Conservation (phyloP, 1,140 invertebrate genomes). For the Apis dorsata region DNA sequence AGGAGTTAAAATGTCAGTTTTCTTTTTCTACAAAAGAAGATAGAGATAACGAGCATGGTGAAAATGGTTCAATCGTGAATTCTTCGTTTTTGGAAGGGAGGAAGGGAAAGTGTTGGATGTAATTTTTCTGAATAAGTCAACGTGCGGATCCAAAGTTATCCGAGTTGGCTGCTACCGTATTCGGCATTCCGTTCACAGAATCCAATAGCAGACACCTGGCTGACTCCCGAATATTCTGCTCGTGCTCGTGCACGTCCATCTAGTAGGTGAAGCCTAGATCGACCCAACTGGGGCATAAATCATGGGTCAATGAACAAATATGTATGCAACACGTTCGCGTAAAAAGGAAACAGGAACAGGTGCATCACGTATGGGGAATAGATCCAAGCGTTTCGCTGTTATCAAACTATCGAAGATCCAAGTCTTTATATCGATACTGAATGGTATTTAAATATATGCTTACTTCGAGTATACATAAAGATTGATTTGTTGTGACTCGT, state of each 20-base stretch:
- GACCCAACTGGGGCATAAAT: conserved; percentile 22
- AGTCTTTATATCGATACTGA: background rate
- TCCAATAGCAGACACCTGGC: conserved; percentile 37
- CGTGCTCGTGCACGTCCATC: conserved; percentile 24
- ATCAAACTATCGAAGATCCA: background rate
- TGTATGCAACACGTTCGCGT: conserved; percentile 27
- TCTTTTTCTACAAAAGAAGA: too few relatives aligned
- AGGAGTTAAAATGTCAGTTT: too few relatives aligned
- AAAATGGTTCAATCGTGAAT: background rate
- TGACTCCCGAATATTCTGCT: conserved; percentile 31
- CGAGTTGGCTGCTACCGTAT: background rate
- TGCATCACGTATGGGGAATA: conserved; percentile 18
- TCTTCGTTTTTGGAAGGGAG: background rate
- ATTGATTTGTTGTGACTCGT: background rate
- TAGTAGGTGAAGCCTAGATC: conserved; percentile 9
- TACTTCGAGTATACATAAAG: background rate
- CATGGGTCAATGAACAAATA: conserved; percentile 39
- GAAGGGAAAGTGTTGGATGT: background rate
- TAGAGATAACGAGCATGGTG: background rate
- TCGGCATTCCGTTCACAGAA: conserved; percentile 32
- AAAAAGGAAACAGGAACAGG: conserved; percentile 21
- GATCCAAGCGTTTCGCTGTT: conserved; percentile 6
- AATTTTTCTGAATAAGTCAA: too few relatives aligned
- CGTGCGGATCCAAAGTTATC: background rate
- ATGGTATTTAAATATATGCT: background rate